Percentiles rank a stretch among this genome's conserved stretches.
Evolutionary conservation across 2,888 invertebrate genomes (phyloP).

Genomic region (Heliconius ethilla): DNA sequence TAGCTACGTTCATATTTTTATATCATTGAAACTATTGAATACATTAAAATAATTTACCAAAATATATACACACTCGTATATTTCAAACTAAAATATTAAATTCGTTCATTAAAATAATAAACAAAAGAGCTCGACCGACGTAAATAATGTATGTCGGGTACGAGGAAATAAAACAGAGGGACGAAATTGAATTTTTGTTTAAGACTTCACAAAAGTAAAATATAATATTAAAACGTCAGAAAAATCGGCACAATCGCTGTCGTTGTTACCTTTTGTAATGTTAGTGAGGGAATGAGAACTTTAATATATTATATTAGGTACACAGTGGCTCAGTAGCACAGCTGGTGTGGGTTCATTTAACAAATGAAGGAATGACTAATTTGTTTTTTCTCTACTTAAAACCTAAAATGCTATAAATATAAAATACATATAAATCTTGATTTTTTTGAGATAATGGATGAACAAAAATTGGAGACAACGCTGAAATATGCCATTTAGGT

Average conservation of each 20-base stretch:
- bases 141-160: background rate
- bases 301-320: too few species aligned
- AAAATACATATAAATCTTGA: too few species aligned
- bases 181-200: slow-evolving; percentile 24
- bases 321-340: too few species aligned
- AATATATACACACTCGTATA: background rate
- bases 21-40: background rate
- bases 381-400: too few species aligned
- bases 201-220: slow-evolving; percentile 6
- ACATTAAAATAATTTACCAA: background rate
- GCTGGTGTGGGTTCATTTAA: too few species aligned
- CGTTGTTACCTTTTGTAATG: background rate
- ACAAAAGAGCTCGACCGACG: background rate
- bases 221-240: background rate
- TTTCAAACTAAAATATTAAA: slow-evolving; percentile 20
- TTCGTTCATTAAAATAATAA: slow-evolving; percentile 24
- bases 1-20: too few species aligned
- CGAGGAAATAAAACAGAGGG: background rate
- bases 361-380: too few species aligned
- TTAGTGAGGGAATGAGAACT: too few species aligned
- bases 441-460: too few species aligned
- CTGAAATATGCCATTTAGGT: too few species aligned
- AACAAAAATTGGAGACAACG: too few species aligned
- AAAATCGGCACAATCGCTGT: background rate
- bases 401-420: too few species aligned